Evolutionary conservation across 2,113 vertebrate species (phyloP), one percentile per base, ranked within the genome.

Genomic region (Naja naja): DNA sequence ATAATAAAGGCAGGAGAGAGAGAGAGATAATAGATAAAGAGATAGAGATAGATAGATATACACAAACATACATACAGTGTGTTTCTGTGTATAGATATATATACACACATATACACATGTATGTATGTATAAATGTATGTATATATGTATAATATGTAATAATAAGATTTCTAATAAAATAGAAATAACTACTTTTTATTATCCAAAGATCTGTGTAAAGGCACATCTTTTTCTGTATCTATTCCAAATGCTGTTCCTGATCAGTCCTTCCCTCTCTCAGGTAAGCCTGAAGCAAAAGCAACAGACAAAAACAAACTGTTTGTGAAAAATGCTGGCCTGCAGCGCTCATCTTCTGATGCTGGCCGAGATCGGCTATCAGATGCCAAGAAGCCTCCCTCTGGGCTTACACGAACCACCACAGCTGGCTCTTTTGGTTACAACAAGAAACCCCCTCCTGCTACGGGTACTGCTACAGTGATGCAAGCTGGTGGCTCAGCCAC

Each of bases 351-450:
- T 30, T 99, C 99, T 0, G 99, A 99, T 6, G 99, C 99, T 0
- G 98, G 99, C 87, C 98, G 99, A 89, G 99, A 99, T 49, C 98
- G 98, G 0, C 7, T 95, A 0, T 95, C 97, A 0, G 99, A 99
- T 0, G 98, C 98, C 91, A 98, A 99, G 86, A 99, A 99, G 92
- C 99, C 99, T 0, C 98, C 99, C 0, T 99, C 99, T 0, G 99
- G 99, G 74, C 98, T 99, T 0, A 94, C 98, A 0, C 98, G 98
- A 0, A 98, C 99, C 3, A 98, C 98, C 0, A 96, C 98, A 0
- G 98, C 98, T 2, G 97, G 98, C 89, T 99, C 98, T 91, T 99
- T 99, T 14, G 99, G 99, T 94, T 99, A 99, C 91, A 99, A 99
- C 91, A 99, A 99, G 97, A 99, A 99, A 92, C 98, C 98, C 0